Evolutionary conservation across 2,797 vertebrate genomes (phyloP).

Genomic region (Poecilia picta): DNA sequence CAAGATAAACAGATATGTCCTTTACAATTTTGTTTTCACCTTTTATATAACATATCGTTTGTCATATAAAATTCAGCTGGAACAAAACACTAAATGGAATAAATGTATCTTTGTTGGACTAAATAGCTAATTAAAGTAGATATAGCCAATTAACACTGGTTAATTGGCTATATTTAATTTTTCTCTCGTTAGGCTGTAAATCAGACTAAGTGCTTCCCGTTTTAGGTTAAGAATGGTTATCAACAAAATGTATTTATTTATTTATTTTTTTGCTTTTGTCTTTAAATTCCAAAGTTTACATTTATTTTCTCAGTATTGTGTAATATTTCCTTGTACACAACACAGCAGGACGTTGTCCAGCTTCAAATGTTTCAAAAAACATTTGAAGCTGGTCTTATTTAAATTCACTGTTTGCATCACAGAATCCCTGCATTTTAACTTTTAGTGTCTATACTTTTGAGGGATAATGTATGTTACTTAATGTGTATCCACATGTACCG

Average conservation of each 20-base stretch:
- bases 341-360: no score
- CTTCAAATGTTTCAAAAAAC: no score
- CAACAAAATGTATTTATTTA: neutral
- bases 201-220: neutral
- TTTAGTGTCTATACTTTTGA: neutral
- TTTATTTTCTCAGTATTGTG: neutral
- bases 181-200: neutral
- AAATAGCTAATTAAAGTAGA: no score
- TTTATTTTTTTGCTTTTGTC: neutral
- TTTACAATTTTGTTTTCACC: neutral
- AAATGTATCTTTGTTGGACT: neutral
- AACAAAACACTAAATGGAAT: neutral
- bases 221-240: neutral
- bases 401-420: neutral
- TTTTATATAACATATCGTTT: neutral
- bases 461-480: neutral
- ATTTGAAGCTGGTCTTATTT: neutral
- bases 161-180: neutral
- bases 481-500: slow-evolving; percentile 5
- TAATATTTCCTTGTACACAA: neutral
- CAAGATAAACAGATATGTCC: neutral
- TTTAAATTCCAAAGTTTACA: neutral
- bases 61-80: neutral
- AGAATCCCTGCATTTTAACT: neutral
- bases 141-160: no score